phyloP scores from a whole-genome alignment of 2,797 vertebrate genomes.

The Tenualosa ilisha region DNA sequence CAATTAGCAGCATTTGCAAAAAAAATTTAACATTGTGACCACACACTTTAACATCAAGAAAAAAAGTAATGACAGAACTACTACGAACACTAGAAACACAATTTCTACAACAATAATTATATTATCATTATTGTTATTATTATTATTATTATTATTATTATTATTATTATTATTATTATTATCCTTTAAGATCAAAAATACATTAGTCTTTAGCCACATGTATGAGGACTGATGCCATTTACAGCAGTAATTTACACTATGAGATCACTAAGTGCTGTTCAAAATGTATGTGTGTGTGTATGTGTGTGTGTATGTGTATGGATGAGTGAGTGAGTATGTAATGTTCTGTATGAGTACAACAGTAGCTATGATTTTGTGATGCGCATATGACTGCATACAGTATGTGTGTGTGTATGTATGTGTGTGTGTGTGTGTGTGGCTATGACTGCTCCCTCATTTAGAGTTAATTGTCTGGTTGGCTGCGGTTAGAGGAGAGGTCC shows the following conservation, averaged over 20 bases:
- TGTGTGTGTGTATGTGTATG: no score
- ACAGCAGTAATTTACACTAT: neutral
- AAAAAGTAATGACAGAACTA: no score
- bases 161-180: no score
- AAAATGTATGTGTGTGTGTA: neutral
- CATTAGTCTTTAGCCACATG: neutral
- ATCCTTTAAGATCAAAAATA: neutral
- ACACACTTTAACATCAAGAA: no score
- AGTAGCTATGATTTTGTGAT: neutral
- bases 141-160: no score
- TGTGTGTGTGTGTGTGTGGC: conserved; percentile 36
- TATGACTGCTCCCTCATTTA: conserved; percentile 69
- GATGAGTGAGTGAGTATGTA: no score
- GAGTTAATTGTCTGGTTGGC: conserved; percentile 72
- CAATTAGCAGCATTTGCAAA: no score
- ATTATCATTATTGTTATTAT: no score
- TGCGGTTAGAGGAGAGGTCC: conserved; percentile 71
- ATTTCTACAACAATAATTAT: no score
- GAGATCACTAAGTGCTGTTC: neutral
- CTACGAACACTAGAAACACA: no score
- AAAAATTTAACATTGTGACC: no score
- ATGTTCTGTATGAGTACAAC: conserved; percentile 19
- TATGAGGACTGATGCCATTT: conserved; percentile 3
- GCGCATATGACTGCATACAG: neutral
- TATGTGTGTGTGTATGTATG: conserved; percentile 28